phyloP scores from a whole-genome alignment of 1,140 invertebrate species.

The Amyelois transitella region DNA sequence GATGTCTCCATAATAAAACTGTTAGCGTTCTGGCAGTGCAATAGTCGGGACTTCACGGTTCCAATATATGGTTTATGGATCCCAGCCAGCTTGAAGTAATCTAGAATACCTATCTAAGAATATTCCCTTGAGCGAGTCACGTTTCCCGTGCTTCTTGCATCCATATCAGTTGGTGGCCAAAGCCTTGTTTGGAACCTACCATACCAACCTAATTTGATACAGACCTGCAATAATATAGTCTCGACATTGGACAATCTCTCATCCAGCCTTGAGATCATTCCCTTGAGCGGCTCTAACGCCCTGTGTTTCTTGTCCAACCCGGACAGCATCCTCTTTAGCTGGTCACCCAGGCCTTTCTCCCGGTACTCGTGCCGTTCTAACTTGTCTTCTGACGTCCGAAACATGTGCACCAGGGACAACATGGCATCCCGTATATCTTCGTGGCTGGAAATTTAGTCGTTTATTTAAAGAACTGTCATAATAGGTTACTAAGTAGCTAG shows the following conservation, averaged over 20 bases:
- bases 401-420: constrained; percentile 86
- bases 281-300: constrained; percentile 80
- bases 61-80: too few species aligned
- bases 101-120: too few species aligned
- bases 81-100: too few species aligned
- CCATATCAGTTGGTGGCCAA: too few species aligned
- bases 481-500: too few species aligned
- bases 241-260: constrained; percentile 82
- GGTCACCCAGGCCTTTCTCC: constrained; percentile 85
- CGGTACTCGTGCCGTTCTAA: constrained; percentile 88
- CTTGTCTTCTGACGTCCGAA: constrained; percentile 86
- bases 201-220: background rate
- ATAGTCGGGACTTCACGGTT: too few species aligned
- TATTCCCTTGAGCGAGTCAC: too few species aligned
- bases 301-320: constrained; percentile 83
- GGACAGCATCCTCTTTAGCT: constrained; percentile 82
- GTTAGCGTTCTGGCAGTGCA: too few species aligned
- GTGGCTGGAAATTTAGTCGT: constrained; percentile 72
- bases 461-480: background rate
- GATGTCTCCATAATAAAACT: too few species aligned
- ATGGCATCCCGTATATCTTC: constrained; percentile 89
- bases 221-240: constrained; percentile 77
- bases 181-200: background rate
- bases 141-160: too few species aligned
- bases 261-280: constrained; percentile 78